Conservation (phyloP, 2,113 vertebrate genomes). For the Sinocyclocheilus rhinocerous region DNA sequence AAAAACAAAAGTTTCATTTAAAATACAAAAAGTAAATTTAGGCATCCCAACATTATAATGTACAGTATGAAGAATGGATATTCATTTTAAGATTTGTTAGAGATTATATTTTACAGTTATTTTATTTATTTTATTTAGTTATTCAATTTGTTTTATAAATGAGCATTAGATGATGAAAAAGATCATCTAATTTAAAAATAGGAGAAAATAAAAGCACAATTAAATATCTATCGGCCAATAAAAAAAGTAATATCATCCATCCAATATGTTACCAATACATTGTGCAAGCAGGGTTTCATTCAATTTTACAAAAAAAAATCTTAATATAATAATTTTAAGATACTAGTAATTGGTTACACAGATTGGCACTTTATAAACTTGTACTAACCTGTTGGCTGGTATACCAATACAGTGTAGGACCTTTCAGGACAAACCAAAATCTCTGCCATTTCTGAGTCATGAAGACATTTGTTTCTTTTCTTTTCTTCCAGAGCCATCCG, state of each 20-base stretch:
- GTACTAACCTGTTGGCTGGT: conserved; percentile 82
- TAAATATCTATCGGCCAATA: neutral
- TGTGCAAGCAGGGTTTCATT: neutral
- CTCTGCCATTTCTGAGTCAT: conserved; percentile 96
- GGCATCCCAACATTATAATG: neutral
- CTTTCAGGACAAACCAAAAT: conserved; percentile 93
- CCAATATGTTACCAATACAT: neutral
- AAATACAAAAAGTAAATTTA: neutral
- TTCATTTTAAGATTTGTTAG: neutral
- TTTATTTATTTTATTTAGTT: too few relatives aligned
- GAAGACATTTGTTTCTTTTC: conserved; percentile 82
- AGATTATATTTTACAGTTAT: neutral
- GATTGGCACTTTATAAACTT: neutral
- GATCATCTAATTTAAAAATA: too few relatives aligned
- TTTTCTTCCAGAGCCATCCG: conserved; percentile 95
- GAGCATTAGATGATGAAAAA: too few relatives aligned
- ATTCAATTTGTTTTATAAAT: too few relatives aligned
- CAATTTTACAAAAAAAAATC: neutral
- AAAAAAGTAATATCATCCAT: neutral
- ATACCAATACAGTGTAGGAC: conserved; percentile 91
- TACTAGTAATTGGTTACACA: too few relatives aligned
- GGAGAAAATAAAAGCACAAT: neutral
- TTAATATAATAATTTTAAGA: neutral
- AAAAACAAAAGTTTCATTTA: neutral
- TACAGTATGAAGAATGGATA: neutral